These are phyloP conservation scores for Xenopus petersii DNA, from an alignment of 2,797 vertebrate genomes.

Conservation along the genomic window DNA sequence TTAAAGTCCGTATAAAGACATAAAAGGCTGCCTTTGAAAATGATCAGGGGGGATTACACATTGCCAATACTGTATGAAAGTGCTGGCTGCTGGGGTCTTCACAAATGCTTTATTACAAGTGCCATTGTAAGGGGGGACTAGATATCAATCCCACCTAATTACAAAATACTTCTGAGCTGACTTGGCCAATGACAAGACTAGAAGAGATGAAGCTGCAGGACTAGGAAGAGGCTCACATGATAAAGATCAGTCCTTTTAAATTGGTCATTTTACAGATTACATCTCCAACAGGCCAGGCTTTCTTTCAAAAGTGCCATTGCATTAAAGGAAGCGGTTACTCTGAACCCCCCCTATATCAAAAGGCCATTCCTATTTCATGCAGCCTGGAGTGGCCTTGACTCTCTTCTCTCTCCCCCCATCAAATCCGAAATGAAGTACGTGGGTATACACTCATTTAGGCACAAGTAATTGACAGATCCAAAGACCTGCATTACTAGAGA, in stretches of 20 bases:
- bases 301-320: slow-evolving; percentile 54
- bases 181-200: background rate
- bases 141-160: slow-evolving; percentile 8
- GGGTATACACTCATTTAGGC: slow-evolving; percentile 67
- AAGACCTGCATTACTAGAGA: slow-evolving; percentile 62
- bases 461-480: slow-evolving; percentile 70
- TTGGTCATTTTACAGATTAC: slow-evolving; percentile 58
- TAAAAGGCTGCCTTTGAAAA: slow-evolving; percentile 47
- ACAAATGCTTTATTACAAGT: slow-evolving; percentile 21
- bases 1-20: slow-evolving; percentile 50
- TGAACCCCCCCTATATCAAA: slow-evolving; percentile 61
- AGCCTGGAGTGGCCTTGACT: slow-evolving; percentile 59
- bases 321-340: slow-evolving; percentile 59
- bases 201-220: background rate
- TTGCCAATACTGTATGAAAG: slow-evolving; percentile 45
- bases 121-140: slow-evolving; percentile 6
- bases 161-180: slow-evolving; percentile 19
- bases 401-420: slow-evolving; percentile 57
- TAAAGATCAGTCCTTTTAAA: slow-evolving; percentile 54
- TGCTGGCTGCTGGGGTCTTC: slow-evolving; percentile 3
- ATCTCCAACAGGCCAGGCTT: slow-evolving; percentile 51
- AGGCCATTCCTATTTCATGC: slow-evolving; percentile 62
- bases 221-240: slow-evolving; percentile 1
- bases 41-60: slow-evolving; percentile 44
- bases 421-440: slow-evolving; percentile 58